Conservation (phyloP, 2,888 invertebrate genomes). For the Spisula solida region DNA sequence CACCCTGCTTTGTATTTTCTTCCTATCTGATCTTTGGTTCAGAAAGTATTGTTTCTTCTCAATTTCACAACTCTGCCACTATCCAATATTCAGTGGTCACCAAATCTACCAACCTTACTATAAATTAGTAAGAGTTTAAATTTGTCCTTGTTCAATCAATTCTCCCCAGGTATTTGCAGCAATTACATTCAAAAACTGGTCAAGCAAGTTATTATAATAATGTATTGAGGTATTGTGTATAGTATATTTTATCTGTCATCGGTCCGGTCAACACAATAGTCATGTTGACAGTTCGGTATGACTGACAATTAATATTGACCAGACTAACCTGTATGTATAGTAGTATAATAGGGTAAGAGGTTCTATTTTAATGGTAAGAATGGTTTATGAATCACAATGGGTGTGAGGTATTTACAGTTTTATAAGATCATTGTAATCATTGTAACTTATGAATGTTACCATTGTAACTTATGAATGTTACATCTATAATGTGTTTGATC, state of each 20-base stretch:
- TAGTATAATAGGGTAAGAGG: background rate
- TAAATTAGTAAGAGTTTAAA: slow-evolving; percentile 28
- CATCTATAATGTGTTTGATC: too few relatives aligned
- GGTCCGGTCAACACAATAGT: background rate
- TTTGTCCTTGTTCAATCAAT: slow-evolving; percentile 27
- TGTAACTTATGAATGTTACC: too few relatives aligned
- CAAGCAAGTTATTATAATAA: slow-evolving; percentile 13
- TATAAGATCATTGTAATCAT: background rate
- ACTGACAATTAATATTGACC: background rate
- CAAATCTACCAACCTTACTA: slow-evolving; percentile 9
- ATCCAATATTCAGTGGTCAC: slow-evolving; percentile 28
- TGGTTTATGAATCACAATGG: background rate
- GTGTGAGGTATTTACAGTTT: background rate
- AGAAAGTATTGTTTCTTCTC: background rate
- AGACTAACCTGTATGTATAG: background rate
- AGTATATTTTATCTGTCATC: background rate
- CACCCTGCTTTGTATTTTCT: too few relatives aligned
- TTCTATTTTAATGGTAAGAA: background rate
- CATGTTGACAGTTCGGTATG: background rate
- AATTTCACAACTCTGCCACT: background rate
- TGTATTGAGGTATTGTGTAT: background rate
- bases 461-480: too few relatives aligned
- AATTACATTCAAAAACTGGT: slow-evolving; percentile 39
- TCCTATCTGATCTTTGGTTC: too few relatives aligned
- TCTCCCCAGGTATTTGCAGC: slow-evolving; percentile 22